These are phyloP conservation scores for Acanthornis magna DNA, from an alignment of 2,797 vertebrate genomes.

Conservation along the genomic window DNA sequence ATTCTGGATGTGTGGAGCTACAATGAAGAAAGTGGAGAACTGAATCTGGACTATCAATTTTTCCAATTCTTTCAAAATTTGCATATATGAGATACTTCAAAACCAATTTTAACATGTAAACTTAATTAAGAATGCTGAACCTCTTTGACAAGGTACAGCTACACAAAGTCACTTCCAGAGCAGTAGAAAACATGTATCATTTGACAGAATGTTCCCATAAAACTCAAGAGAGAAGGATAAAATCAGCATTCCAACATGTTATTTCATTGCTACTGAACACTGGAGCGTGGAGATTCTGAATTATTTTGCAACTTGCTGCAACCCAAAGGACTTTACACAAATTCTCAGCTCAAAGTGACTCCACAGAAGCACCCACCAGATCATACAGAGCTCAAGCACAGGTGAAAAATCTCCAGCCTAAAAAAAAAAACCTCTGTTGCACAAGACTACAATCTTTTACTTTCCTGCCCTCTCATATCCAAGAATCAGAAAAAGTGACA, in stretches of 20 bases:
- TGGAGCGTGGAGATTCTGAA: background rate
- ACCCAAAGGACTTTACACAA: background rate
- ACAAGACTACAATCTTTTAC: background rate
- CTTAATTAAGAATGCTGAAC: background rate
- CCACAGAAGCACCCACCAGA: background rate
- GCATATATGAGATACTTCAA: background rate
- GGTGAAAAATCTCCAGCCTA: background rate
- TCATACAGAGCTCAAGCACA: background rate
- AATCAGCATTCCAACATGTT: background rate
- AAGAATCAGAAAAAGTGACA: background rate
- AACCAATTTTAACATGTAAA: background rate
- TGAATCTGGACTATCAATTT: background rate
- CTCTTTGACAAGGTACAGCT: background rate
- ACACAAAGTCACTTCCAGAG: background rate
- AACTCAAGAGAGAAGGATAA: background rate
- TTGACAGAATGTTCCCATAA: background rate
- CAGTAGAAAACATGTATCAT: background rate
- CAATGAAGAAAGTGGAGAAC: accelerated
- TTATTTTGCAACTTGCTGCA: background rate
- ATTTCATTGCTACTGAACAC: background rate
- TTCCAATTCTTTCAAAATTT: background rate
- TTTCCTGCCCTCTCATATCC: accelerated
- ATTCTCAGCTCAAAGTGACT: background rate
- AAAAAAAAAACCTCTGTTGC: background rate
- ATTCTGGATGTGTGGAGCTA: background rate